Evolutionary conservation across 2,113 vertebrate genomes (phyloP).

Genomic region (Lota lota): DNA sequence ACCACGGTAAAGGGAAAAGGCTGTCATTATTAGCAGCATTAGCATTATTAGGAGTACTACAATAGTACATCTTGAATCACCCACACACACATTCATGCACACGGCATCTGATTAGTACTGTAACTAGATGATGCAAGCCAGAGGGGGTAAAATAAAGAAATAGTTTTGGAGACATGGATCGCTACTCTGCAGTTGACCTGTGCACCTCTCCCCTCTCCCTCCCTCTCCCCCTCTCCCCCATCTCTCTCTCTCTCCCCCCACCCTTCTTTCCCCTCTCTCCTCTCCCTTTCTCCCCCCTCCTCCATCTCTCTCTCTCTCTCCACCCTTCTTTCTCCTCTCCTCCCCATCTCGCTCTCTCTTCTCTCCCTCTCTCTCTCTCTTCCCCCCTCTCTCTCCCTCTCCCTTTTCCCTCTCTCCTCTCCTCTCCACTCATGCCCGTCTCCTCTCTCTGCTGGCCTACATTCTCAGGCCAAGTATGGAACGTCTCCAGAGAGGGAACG

Average conservation of each 20-base stretch:
- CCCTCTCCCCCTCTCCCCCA: background rate
- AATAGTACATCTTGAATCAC: no score
- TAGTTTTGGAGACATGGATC: background rate
- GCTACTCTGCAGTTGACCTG: constrained; percentile 9
- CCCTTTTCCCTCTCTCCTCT: background rate
- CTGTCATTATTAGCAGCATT: no score
- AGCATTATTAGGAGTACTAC: no score
- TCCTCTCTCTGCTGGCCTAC: constrained; percentile 5
- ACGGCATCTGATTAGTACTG: no score
- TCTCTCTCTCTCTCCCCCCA: background rate
- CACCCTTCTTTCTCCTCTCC: no score
- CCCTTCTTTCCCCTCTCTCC: background rate
- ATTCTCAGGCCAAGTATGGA: constrained; percentile 9
- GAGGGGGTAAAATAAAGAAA: background rate
- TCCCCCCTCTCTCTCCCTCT: background rate
- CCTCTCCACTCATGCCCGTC: background rate
- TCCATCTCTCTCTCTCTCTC: background rate
- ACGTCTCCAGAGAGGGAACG: background rate
- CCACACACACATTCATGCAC: no score
- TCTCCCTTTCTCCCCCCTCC: background rate
- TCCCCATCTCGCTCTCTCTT: background rate
- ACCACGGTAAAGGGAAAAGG: no score
- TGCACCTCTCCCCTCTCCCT: background rate
- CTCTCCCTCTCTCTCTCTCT: background rate
- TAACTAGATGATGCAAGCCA: no score